phyloP scores from a whole-genome alignment of 2,113 vertebrate species.

The Erpornis zantholeuca region DNA sequence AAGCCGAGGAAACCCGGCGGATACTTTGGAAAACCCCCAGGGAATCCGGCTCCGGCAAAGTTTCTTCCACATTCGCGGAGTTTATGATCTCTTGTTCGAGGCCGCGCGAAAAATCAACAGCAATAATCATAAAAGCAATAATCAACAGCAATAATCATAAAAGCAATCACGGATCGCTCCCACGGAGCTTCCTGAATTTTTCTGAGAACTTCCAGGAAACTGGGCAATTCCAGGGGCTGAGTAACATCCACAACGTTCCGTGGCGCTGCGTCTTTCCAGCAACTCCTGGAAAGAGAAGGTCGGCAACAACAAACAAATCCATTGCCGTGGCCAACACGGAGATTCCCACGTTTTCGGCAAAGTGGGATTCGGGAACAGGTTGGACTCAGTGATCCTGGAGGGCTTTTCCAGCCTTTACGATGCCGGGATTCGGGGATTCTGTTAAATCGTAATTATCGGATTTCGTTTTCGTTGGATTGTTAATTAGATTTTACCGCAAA shows the following conservation, averaged over 20 bases:
- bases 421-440: fast-evolving
- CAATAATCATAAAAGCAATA: fast-evolving
- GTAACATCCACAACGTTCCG: not conserved
- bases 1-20: not conserved
- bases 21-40: not conserved
- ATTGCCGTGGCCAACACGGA: not conserved
- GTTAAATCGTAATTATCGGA: no score
- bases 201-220: not conserved
- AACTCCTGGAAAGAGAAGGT: not conserved
- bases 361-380: fast-evolving
- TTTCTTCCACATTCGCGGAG: not conserved
- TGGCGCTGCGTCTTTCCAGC: not conserved
- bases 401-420: not conserved
- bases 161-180: not conserved
- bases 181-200: not conserved
- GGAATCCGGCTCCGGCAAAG: not conserved
- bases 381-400: no score
- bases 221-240: not conserved
- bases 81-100: not conserved
- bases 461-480: fast-evolving
- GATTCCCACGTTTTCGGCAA: not conserved
- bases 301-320: not conserved
- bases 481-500: not conserved
- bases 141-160: fast-evolving
- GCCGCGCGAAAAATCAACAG: fast-evolving